Evolutionary conservation across 92 coral and sea anemone species (phyloP), one percentile per base, ranked within the genome.

Genomic region (Bergia puertoricense): DNA sequence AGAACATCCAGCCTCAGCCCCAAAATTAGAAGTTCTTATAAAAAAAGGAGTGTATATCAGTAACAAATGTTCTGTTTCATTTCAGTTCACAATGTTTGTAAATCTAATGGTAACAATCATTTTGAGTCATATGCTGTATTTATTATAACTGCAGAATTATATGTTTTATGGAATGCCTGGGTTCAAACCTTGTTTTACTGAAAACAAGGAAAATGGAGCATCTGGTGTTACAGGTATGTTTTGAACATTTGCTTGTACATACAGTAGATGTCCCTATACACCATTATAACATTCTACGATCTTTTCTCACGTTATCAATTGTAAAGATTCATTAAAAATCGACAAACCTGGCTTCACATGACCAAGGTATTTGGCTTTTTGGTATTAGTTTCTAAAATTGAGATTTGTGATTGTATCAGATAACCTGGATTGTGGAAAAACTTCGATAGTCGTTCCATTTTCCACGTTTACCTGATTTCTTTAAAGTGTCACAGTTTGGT

Each of bases 81-180:
- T 54, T 6, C 59, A 11, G 59, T 11, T 54, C 14, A 10, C 16
- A 54, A 4, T 18, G 11, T 54, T 54, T 54, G 59, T 54, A 54
- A 11, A 54, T 8, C 16, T 54, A 11, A 54, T 11, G 30, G 20
- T 22, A 72, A 36, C 16, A 54, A 6, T 42, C 0, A 6, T 42
- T 13, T 45, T 65, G 30, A 39, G 46, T 48, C 3, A 11, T 65
- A 3, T 38, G 42, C 20, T 66, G 56, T 10, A 18, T 22, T 74
- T 66, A 45, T 77, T 67, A 20, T 18, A 23, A 18, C 23, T 74
- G 11, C 88, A 97, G 99, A 97, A 95, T 86, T 97, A 91, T 86
- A 95, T 95, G 89, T 95, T 95, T 90, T 95, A 94, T 91, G 99
- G 99, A 42, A 87, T 95, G 85, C 99, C 99, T 16, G 99, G 96